phyloP scores from a whole-genome alignment of 2,113 vertebrate species.

The Dromaius novaehollandiae region DNA sequence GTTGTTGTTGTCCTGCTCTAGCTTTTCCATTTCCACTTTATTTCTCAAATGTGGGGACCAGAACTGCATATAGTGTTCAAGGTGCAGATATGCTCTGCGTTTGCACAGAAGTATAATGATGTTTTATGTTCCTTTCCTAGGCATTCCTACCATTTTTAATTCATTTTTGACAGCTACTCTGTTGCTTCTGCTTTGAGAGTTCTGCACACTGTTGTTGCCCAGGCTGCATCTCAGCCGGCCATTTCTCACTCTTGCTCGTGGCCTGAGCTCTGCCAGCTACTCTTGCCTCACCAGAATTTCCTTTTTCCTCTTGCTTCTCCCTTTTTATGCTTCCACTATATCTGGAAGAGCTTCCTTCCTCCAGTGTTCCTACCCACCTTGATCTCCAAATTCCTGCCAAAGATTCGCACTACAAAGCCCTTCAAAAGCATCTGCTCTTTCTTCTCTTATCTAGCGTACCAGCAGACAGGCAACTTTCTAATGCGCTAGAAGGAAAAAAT shows the following conservation, averaged over 20 bases:
- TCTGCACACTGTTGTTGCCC: neutral
- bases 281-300: slow-evolving; percentile 26
- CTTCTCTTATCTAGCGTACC: slow-evolving; percentile 33
- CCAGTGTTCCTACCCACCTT: slow-evolving; percentile 20
- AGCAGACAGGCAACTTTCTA: slow-evolving; percentile 56
- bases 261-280: neutral
- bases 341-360: slow-evolving; percentile 42
- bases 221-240: neutral
- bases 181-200: neutral
- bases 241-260: neutral
- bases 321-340: neutral
- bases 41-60: neutral
- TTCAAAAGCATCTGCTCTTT: slow-evolving; percentile 51
- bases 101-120: neutral
- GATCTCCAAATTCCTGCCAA: slow-evolving; percentile 37
- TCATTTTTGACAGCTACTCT: slow-evolving; percentile 6
- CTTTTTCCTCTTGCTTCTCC: slow-evolving; percentile 15
- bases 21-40: neutral
- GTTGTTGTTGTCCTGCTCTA: neutral
- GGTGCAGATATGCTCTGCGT: neutral
- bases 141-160: neutral
- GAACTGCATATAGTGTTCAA: neutral
- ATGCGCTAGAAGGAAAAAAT: slow-evolving; percentile 54
- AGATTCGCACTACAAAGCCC: slow-evolving; percentile 36
- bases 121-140: neutral